phyloP scores from a whole-genome alignment of 1,140 invertebrate species.

The Branchinecta lynchi region DNA sequence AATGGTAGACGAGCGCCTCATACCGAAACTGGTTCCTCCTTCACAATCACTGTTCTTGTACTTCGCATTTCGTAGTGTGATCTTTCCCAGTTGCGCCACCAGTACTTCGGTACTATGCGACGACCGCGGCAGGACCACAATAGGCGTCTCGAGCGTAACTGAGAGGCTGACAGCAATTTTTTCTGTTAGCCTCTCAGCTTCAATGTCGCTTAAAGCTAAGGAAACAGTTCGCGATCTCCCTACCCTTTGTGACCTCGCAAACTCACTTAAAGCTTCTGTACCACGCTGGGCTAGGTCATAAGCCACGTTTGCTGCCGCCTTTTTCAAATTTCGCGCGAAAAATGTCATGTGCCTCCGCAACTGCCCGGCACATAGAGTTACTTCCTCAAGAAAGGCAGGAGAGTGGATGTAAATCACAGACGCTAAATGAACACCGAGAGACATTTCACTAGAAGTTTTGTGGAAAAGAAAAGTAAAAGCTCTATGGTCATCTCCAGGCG shows the following conservation, averaged over 20 bases:
- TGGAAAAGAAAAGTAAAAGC: conserved; percentile 48
- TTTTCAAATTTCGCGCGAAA: conserved; percentile 61
- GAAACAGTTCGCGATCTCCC: neutral
- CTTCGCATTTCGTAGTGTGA: conserved; percentile 41
- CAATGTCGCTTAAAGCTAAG: neutral
- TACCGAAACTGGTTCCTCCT: conserved; percentile 15
- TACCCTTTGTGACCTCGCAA: conserved; percentile 20
- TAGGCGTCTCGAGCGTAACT: conserved; percentile 71
- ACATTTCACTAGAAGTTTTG: conserved; percentile 26
- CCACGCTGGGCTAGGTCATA: conserved; percentile 55
- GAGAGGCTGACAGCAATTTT: conserved; percentile 31
- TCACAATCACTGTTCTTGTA: conserved; percentile 7
- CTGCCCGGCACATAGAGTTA: conserved; percentile 58
- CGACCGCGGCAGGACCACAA: conserved; percentile 65
- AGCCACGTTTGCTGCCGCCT: conserved; percentile 83
- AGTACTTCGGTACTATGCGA: conserved; percentile 64
- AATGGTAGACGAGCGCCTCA: conserved; percentile 11
- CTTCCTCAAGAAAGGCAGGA: conserved; percentile 63
- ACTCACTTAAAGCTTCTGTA: conserved; percentile 23
- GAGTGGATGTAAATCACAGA: conserved; percentile 88
- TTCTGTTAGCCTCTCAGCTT: neutral
- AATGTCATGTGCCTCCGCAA: conserved; percentile 53
- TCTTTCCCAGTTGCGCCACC: conserved; percentile 82
- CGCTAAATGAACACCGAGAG: conserved; percentile 56
- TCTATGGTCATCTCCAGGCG: conserved; percentile 13